These are phyloP conservation scores for Crotalus horridus DNA, from an alignment of 2,113 vertebrate genomes.

Conservation along the genomic window DNA sequence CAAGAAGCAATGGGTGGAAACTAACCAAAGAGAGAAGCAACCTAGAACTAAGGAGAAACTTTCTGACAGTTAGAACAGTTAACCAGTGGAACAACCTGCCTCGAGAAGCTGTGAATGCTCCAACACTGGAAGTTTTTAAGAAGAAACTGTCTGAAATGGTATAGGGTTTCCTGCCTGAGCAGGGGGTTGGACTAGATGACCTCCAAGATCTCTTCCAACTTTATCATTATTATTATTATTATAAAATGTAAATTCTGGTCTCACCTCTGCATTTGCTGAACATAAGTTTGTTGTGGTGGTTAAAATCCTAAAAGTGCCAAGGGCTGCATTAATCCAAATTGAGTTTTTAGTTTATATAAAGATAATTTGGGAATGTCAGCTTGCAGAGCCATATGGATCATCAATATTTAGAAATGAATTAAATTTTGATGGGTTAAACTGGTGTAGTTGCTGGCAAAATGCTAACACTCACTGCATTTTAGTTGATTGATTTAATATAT, in stretches of 20 bases:
- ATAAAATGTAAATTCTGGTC: neutral
- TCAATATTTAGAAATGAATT: constrained; percentile 10
- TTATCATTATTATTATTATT: too few species aligned
- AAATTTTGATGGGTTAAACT: constrained; percentile 2
- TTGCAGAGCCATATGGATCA: neutral
- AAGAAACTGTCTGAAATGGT: too few species aligned
- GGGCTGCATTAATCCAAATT: neutral
- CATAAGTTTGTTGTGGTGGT: neutral
- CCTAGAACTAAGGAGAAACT: too few species aligned
- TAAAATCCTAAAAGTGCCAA: neutral
- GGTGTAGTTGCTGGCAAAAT: neutral
- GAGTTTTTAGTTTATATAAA: neutral
- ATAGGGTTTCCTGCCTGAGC: too few species aligned
- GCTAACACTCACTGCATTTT: neutral
- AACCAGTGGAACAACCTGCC: too few species aligned
- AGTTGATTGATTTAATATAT: neutral
- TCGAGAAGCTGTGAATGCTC: too few species aligned
- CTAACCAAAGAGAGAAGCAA: too few species aligned
- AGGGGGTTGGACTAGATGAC: too few species aligned
- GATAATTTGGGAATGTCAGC: neutral
- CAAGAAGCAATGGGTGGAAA: too few species aligned
- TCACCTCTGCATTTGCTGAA: neutral
- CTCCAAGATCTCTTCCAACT: too few species aligned
- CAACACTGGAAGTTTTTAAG: too few species aligned
- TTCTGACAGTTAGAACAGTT: too few species aligned